Percentiles rank a stretch among this genome's conserved stretches.
Evolutionary conservation across 2,113 vertebrate species (phyloP).

Genomic region (Pygoscelis adeliae): DNA sequence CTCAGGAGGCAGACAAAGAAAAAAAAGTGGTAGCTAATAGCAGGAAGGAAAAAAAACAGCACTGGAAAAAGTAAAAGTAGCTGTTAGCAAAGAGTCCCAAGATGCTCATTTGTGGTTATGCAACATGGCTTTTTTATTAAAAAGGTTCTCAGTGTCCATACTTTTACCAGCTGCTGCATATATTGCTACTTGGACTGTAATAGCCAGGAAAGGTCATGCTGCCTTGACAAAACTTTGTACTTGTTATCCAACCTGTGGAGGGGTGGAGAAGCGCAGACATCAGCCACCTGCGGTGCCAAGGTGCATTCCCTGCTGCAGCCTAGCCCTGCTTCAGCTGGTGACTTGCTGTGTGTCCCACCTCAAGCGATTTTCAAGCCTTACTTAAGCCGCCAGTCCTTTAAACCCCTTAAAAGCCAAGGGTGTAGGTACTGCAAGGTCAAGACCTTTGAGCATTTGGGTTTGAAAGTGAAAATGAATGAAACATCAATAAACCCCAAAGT

Average conservation of each 20-base stretch:
- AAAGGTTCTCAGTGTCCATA: background rate
- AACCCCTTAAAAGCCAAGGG: background rate
- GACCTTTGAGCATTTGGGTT: background rate
- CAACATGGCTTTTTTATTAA: background rate
- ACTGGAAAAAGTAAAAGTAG: background rate
- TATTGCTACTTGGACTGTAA: background rate
- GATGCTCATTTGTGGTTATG: background rate
- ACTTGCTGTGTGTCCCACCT: fast-evolving
- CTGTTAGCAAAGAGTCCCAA: background rate
- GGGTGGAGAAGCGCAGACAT: fast-evolving
- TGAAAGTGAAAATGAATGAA: background rate
- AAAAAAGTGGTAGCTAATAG: background rate
- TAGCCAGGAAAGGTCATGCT: background rate
- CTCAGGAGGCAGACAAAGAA: background rate
- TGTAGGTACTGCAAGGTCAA: background rate
- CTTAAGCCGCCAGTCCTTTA: background rate
- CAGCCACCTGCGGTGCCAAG: background rate
- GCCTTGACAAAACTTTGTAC: background rate
- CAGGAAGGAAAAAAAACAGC: background rate
- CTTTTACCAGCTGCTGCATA: background rate
- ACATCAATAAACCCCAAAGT: background rate
- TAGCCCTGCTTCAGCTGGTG: background rate
- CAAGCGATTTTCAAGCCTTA: background rate
- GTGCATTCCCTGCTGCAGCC: fast-evolving
- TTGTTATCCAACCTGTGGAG: background rate